Base-by-base conservation (phyloP, 2,797 vertebrate species). In the Apogon talboti region DNA sequence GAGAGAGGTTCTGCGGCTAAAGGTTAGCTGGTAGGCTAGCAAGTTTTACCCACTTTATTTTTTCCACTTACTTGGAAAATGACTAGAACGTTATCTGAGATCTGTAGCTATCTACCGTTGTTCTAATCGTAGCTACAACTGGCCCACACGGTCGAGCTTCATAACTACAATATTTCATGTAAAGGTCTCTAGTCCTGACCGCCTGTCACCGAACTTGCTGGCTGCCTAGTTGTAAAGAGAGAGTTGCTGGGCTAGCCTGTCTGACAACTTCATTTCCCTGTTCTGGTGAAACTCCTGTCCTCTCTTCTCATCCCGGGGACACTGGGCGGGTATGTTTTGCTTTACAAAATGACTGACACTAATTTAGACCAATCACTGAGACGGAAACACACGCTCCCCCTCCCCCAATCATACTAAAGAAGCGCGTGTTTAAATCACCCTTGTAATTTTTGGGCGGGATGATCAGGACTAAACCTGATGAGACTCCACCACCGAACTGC, bases 241-340 rank as follows among this genome's bases (percentile, higher is more conserved):
- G 81, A 77, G 65, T 41, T 35, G 71, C 74, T 71, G 75, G 71
- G 71, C 60, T 62, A 66, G 76, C 74, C 80, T 46, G 86, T 82
- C 87, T 71, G 74, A 87, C 84, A 91, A 89, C 90, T 93, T 92
- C 81, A 90, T 89, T 90, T 92, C 88, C 89, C 86, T 89, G 87
- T 91, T 91, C 84, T 82, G 63, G 1, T 78, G 50, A 59, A 78
- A 66, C 79, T 77, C 57, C 54, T 65, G 70, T 76, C 77, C 83
- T 82, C 82, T 76, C 76, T 56, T 42, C 40, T 82, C 82, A 50
- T 80, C 76, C 72, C 65, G 65, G 81, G 83, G 87, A 89, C 84
- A 67, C 66, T 76, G 83, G 89, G 91, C 78, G 88, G 85, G 67
- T 38, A 35, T 88, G 81, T 87, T 89, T 82, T 75, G 76, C 76